A percentile compares a stretch with the other conserved stretches of the same genome.
These are phyloP conservation scores for Saimiri boliviensis DNA, from an alignment of 2,113 vertebrate genomes.

Conservation along the genomic window DNA sequence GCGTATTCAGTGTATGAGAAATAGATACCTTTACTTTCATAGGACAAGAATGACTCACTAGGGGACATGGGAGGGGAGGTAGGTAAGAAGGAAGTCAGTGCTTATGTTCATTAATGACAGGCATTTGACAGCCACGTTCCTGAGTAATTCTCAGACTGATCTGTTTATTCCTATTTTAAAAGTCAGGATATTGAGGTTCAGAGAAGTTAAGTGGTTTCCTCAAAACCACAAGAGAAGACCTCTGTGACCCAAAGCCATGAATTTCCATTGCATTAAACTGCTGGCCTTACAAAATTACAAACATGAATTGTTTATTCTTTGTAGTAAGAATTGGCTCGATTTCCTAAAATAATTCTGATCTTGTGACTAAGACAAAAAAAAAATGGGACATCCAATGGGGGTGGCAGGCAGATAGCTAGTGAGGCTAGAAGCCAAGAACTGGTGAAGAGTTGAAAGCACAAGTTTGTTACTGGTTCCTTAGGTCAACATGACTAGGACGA, in stretches of 20 bases:
- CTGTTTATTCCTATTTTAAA: neutral
- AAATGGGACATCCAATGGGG: neutral
- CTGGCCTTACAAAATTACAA: neutral
- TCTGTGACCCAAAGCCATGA: neutral
- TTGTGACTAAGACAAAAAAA: neutral
- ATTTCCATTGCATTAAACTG: neutral
- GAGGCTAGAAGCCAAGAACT: neutral
- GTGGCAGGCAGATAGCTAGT: neutral
- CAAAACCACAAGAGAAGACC: neutral
- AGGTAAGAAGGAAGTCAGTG: too few relatives aligned
- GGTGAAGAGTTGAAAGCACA: neutral
- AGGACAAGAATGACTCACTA: neutral
- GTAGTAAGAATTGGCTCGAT: neutral
- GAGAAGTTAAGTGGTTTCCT: neutral
- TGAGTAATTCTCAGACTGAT: neutral
- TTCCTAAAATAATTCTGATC: conserved; percentile 21
- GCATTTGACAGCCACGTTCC: too few relatives aligned
- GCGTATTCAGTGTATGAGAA: neutral
- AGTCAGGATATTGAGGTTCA: neutral
- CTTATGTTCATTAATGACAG: too few relatives aligned
- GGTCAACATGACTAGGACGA: rapidly evolving
- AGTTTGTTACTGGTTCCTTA: neutral
- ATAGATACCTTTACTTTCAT: neutral
- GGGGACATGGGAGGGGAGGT: rapidly evolving
- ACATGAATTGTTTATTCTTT: neutral